A percentile compares a stretch with the other conserved stretches of the same genome.
Conservation (phyloP, 92 coral and sea anemone genomes). For the Anthopleura xanthogrammica region DNA sequence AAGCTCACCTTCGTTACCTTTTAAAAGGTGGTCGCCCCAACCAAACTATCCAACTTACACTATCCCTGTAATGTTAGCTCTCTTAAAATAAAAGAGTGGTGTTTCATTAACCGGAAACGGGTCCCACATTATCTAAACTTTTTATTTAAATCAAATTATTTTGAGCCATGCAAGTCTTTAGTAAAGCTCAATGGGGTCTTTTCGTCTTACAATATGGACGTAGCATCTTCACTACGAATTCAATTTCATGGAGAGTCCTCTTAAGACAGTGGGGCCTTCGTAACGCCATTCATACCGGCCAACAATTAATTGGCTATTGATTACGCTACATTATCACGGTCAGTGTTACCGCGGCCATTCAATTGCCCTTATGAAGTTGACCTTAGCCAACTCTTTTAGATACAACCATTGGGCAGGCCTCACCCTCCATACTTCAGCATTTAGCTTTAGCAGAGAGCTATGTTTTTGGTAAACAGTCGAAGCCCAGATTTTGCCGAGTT, state of each 20-base stretch:
- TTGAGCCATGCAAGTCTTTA: conserved; percentile 59
- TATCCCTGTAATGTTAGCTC: conserved; percentile 64
- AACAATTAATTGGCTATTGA: conserved; percentile 91
- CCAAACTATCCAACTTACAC: conserved; percentile 88
- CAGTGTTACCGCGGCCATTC: conserved; percentile 96
- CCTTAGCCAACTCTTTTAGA: conserved; percentile 58
- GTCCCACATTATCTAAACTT: conserved; percentile 70
- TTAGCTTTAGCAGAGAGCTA: conserved; percentile 81
- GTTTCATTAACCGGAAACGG: conserved; percentile 53
- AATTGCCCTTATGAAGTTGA: conserved; percentile 71
- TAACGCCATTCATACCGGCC: conserved; percentile 93
- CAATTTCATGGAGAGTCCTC: conserved; percentile 74
- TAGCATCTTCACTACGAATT: conserved; percentile 94
- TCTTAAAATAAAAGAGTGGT: conserved; percentile 75
- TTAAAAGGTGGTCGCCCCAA: conserved; percentile 94
- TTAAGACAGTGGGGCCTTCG: conserved; percentile 92
- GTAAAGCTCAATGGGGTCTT: conserved; percentile 94
- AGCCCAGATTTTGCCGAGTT: conserved; percentile 85
- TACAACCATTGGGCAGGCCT: conserved; percentile 95
- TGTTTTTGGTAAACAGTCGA: conserved; percentile 99
- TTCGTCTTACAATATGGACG: conserved; percentile 87
- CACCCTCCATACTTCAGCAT: conserved; percentile 84
- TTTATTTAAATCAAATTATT: conserved; percentile 39
- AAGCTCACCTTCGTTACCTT: conserved; percentile 89
- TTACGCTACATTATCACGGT: conserved; percentile 90